Percentiles rank a stretch among this genome's conserved stretches.
phyloP scores from a whole-genome alignment of 1,140 invertebrate genomes.

The Drosophila bipectinata region DNA sequence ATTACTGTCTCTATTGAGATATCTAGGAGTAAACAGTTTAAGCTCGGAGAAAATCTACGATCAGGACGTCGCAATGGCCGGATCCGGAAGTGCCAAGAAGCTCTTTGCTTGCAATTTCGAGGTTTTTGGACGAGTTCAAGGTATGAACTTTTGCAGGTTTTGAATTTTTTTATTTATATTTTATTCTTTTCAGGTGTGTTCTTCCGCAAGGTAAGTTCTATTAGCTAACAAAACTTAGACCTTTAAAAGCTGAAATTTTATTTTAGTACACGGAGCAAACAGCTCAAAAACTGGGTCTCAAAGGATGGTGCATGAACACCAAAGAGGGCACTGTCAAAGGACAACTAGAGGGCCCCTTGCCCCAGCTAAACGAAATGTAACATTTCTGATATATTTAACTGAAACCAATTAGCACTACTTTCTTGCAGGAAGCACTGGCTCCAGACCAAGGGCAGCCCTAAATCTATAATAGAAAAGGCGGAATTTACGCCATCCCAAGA shows the following conservation, averaged over 20 bases:
- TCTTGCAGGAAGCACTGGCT: conserved; percentile 67
- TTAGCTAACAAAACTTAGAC: too few relatives aligned
- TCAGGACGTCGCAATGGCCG: conserved; percentile 11
- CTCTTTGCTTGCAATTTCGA: conserved; percentile 84
- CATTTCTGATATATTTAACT: not conserved
- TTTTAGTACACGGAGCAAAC: conserved; percentile 87
- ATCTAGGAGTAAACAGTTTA: not conserved
- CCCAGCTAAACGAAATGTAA: conserved; percentile 88
- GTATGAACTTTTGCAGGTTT: conserved; percentile 48
- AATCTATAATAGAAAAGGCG: conserved; percentile 86
- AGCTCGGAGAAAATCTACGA: not conserved
- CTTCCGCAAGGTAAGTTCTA: conserved; percentile 68
- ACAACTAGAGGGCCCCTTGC: conserved; percentile 86
- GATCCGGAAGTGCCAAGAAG: conserved; percentile 9
- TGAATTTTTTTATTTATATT: not conserved
- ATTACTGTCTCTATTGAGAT: conserved; percentile 20
- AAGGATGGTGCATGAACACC: conserved; percentile 91
- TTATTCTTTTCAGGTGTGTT: conserved; percentile 57
- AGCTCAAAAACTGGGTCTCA: conserved; percentile 86
- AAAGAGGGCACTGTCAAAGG: conserved; percentile 87
- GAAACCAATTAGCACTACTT: not conserved
- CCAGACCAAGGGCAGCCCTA: conserved; percentile 86
- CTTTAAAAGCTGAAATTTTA: not conserved
- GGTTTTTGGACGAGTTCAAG: conserved; percentile 86
- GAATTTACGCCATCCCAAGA: conserved; percentile 84